Conservation (phyloP, 2,113 vertebrate genomes). For the Herpailurus yagouaroundi region DNA sequence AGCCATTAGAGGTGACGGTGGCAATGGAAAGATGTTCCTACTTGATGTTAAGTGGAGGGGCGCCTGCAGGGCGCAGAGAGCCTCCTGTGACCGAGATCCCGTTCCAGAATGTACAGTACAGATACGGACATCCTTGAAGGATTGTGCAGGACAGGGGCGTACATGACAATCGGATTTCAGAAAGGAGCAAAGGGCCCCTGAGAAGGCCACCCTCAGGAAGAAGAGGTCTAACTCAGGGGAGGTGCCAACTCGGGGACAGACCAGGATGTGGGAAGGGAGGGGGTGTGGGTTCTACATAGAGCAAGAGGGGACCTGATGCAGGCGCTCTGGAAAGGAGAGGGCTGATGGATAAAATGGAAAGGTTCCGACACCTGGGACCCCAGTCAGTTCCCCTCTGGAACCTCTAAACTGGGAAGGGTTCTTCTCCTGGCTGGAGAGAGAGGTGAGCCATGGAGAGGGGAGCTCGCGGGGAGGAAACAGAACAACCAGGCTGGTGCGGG, state of each 20-base stretch:
- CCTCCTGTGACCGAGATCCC: background rate
- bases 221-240: background rate
- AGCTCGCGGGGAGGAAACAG: rapidly evolving
- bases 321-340: background rate
- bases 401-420: background rate
- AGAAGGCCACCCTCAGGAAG: background rate
- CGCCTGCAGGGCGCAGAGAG: background rate
- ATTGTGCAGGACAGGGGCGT: background rate
- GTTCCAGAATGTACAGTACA: background rate
- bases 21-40: background rate
- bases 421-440: background rate
- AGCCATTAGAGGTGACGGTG: background rate
- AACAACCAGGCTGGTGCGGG: background rate
- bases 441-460: no score
- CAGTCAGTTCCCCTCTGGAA: background rate
- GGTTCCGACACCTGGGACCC: background rate
- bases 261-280: background rate
- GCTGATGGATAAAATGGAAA: background rate
- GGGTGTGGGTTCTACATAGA: background rate
- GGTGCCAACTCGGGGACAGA: background rate
- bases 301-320: background rate
- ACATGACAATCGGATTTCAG: background rate
- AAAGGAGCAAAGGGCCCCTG: background rate
- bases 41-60: background rate
- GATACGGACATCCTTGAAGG: background rate